Conservation (phyloP, 1,140 invertebrate genomes). For the Drosophila fuyamai region DNA sequence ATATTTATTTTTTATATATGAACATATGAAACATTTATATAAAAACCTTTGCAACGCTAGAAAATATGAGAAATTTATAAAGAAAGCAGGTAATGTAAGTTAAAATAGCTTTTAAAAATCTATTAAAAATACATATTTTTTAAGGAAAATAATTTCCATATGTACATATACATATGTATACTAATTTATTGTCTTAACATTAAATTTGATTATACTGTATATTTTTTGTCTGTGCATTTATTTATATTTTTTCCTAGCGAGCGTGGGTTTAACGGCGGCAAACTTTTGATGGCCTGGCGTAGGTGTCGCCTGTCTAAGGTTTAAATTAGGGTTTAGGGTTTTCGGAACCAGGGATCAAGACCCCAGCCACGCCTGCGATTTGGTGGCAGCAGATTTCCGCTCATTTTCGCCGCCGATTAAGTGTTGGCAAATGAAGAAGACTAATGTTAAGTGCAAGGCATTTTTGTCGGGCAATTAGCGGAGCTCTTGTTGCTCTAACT, state of each 20-base stretch:
- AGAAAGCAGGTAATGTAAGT: too few relatives aligned
- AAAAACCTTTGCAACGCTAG: too few relatives aligned
- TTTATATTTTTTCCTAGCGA: slow-evolving; percentile 8
- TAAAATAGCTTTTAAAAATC: too few relatives aligned
- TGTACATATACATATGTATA: too few relatives aligned
- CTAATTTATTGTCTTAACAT: too few relatives aligned
- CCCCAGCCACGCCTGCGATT: slow-evolving; percentile 28
- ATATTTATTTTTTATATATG: too few relatives aligned
- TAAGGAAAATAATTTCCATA: too few relatives aligned
- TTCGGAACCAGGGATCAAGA: slow-evolving; percentile 1
- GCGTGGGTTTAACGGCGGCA: slow-evolving; percentile 59
- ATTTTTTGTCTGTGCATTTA: slow-evolving; percentile 15
- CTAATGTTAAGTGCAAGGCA: slow-evolving; percentile 76
- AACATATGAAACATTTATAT: too few relatives aligned
- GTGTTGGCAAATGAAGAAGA: slow-evolving; percentile 70
- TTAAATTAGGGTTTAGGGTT: slow-evolving; percentile 32
- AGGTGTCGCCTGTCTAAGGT: slow-evolving; percentile 46
- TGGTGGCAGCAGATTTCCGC: slow-evolving; percentile 18
- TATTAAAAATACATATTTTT: too few relatives aligned
- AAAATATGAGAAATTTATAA: too few relatives aligned
- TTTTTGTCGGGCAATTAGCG: slow-evolving; percentile 78
- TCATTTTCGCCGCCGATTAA: slow-evolving; percentile 39
- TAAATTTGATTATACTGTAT: too few relatives aligned
- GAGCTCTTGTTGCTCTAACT: slow-evolving; percentile 42
- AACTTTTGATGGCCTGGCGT: slow-evolving; percentile 63